Base-by-base conservation (phyloP, 2,888 invertebrate genomes). In the Acanthosoma haemorrhoidale region DNA sequence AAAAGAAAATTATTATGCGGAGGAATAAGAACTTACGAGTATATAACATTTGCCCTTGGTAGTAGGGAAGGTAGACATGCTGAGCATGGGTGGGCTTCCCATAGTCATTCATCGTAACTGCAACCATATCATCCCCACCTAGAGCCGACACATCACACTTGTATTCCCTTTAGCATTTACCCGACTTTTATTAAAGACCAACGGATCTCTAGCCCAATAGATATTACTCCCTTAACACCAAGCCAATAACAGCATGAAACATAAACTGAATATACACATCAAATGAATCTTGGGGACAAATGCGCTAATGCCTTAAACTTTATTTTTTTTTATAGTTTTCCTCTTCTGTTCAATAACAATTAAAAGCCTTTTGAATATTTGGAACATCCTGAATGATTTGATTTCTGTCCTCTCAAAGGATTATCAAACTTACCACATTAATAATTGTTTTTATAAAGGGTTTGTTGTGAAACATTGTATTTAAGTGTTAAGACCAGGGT, bases 41-140 rank as follows among this genome's bases (percentile, higher is more conserved):
- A 74, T 77, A 77, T 73, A 80, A 79, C 78, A 80, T 82, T 78
- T 80, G 81, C 74, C 83, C 83, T 78, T 84, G 83, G 76, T 78
- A 83, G 80, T 81, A 82, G 74, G 83, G 83, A 76, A 83, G 80
- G 78, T 83, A 82, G 76, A 83, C 81, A 77, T 83, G 83, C 77
- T 82, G 83, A 74, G 82, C 82, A 75, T 82, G 80, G 73, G 82
- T 77, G 64, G 80, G 82, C 77, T 81, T 81, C 75, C 83, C 83
- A 77, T 81, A 83, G 73, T 82, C 78, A 75, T 76, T 76, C 76
- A 76, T 76, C 75, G 76, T 75, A 75, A 77, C 76, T 71, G 76
- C 76, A 73, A 76, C 75, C 74, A 77, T 74, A 75, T 77, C 76
- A 76, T 77, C 77, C 74, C 77, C 78, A 77, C 78, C 78, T 78